Conservation (phyloP, 2,797 vertebrate species). For the Aselliscus stoliczkanus region DNA sequence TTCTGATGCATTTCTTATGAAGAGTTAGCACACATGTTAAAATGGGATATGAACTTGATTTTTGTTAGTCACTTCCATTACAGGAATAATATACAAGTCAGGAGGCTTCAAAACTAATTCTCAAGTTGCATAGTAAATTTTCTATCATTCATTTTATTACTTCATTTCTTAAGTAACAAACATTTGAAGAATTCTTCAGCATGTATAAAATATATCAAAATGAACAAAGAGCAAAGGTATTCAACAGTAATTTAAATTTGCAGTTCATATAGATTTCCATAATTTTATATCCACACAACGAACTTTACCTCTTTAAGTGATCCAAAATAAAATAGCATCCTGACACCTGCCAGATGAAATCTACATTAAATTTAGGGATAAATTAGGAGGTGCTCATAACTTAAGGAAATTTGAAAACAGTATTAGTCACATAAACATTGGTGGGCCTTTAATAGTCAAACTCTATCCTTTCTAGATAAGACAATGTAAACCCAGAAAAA, state of each 20-base stretch:
- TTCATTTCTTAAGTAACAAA: slow-evolving; percentile 33
- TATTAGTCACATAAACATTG: background rate
- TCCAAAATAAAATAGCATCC: background rate
- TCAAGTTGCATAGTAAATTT: slow-evolving; percentile 26
- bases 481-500: background rate
- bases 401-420: background rate
- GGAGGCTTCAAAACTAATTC: background rate
- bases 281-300: slow-evolving; percentile 10
- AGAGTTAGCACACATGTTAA: background rate
- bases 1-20: background rate
- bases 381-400: background rate
- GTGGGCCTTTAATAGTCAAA: background rate
- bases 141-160: background rate
- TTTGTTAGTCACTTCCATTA: background rate
- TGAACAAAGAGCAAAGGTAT: background rate
- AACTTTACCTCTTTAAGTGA: slow-evolving; percentile 23
- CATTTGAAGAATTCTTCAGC: background rate
- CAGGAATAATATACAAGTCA: background rate
- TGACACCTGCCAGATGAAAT: background rate
- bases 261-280: background rate
- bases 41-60: background rate
- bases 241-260: background rate
- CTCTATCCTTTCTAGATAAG: background rate
- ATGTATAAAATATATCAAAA: background rate
- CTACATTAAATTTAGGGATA: background rate